Evolutionary conservation across 2,888 invertebrate genomes (phyloP).

Genomic region (Amiota communis): DNA sequence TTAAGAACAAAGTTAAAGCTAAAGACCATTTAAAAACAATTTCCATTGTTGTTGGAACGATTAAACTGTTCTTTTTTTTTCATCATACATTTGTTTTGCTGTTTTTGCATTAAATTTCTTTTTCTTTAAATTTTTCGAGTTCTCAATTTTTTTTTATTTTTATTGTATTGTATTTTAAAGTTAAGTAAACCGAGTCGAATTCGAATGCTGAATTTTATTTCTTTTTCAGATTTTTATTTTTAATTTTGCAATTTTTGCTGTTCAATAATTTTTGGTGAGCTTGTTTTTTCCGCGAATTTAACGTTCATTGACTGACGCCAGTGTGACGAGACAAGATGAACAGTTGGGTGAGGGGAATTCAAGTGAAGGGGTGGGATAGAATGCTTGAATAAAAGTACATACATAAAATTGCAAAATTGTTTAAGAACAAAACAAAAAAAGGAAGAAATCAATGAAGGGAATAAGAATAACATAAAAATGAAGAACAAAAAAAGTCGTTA

Average conservation of each 20-base stretch:
- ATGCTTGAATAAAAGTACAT: too few species aligned
- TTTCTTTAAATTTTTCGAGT: too few species aligned
- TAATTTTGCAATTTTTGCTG: conserved; percentile 6
- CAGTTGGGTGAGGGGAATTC: too few species aligned
- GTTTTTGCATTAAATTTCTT: not conserved
- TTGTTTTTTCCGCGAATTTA: conserved; percentile 15
- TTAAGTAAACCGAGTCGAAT: not conserved
- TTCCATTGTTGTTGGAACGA: too few species aligned
- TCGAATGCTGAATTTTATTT: not conserved
- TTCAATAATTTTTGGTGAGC: not conserved
- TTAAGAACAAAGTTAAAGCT: too few species aligned
- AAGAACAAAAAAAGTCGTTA: too few species aligned
- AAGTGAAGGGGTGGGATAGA: too few species aligned
- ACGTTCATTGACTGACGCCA: conserved; percentile 33
- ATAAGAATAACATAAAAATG: too few species aligned
- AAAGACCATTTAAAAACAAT: too few species aligned
- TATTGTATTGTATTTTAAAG: not conserved
- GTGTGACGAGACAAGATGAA: not conserved
- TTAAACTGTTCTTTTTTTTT: not conserved
- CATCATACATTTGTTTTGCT: not conserved
- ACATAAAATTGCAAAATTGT: not conserved
- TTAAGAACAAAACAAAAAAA: not conserved
- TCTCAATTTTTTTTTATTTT: not conserved
- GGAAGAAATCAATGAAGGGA: too few species aligned
- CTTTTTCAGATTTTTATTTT: conserved; percentile 13